Conservation (phyloP, 2,797 vertebrate species). For the Channa striata region DNA sequence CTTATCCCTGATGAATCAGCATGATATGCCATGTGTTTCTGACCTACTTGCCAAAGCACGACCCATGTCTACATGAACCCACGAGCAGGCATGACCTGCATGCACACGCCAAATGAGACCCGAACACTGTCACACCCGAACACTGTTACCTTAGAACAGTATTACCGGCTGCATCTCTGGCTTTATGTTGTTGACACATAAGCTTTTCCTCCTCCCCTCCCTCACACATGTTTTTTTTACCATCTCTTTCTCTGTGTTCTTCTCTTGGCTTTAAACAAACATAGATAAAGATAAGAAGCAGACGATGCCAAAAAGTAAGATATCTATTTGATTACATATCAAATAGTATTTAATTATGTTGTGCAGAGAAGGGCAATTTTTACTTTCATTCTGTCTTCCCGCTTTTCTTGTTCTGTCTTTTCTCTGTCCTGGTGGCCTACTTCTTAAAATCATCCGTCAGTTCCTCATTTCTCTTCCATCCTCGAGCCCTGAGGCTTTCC, state of each 20-base stretch:
- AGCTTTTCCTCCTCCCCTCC: not conserved
- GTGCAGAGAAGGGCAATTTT: not conserved
- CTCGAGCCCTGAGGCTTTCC: slow-evolving; percentile 2
- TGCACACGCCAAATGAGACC: slow-evolving; percentile 19
- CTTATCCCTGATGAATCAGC: slow-evolving; percentile 67
- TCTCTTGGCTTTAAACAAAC: not conserved
- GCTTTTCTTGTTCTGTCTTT: not conserved
- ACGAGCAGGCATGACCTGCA: slow-evolving; percentile 30
- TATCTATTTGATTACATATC: too few relatives aligned
- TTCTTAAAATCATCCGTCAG: slow-evolving; percentile 35
- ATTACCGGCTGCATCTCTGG: not conserved
- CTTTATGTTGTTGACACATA: slow-evolving; percentile 20
- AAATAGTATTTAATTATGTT: not conserved
- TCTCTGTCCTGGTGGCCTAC: slow-evolving; percentile 25
- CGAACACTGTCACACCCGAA: slow-evolving; percentile 14
- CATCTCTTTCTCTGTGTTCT: not conserved
- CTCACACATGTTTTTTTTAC: not conserved
- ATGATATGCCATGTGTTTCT: slow-evolving; percentile 59
- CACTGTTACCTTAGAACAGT: not conserved
- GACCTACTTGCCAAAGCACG: slow-evolving; percentile 68
- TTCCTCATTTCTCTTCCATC: slow-evolving; percentile 15
- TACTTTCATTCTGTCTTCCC: not conserved
- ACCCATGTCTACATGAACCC: slow-evolving; percentile 44
- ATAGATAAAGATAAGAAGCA: not conserved
- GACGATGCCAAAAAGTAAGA: not conserved